A percentile compares a stretch with the other conserved stretches of the same genome.
phyloP scores from a whole-genome alignment of 1,140 invertebrate species.

The Diabrotica virgifera region DNA sequence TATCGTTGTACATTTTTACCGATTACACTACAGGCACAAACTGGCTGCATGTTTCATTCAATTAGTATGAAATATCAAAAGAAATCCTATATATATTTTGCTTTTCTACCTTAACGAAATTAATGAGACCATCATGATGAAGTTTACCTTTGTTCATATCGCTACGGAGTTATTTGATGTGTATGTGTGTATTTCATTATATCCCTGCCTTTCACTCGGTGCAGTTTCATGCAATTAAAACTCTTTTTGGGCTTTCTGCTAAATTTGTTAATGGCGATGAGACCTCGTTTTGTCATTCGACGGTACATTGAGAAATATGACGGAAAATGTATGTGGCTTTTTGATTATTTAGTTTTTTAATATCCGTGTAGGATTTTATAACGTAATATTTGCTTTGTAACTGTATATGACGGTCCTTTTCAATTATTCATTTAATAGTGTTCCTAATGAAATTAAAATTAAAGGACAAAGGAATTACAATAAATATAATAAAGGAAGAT shows the following conservation, averaged over 20 bases:
- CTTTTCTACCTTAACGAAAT: background rate
- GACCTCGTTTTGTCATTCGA: background rate
- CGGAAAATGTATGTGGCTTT: background rate
- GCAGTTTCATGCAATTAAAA: slow-evolving; percentile 1
- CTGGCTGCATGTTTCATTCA: background rate
- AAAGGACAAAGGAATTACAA: too few species aligned
- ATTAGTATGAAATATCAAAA: slow-evolving; percentile 3
- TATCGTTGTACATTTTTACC: background rate
- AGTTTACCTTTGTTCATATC: slow-evolving; percentile 1
- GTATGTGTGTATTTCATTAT: background rate
- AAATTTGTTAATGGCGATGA: slow-evolving; percentile 3
- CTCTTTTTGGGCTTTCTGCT: background rate
- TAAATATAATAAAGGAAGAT: too few species aligned
- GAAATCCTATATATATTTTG: background rate
- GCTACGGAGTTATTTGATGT: background rate
- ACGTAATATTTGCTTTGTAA: too few species aligned
- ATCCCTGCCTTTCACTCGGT: background rate
- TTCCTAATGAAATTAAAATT: too few species aligned
- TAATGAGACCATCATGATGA: background rate
- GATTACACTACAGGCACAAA: background rate
- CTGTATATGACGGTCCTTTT: too few species aligned
- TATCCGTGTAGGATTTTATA: too few species aligned
- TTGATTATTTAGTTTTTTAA: too few species aligned
- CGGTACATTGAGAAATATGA: background rate
- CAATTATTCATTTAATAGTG: too few species aligned